These are phyloP conservation scores for Plestiodon gilberti DNA, from an alignment of 2,113 vertebrate species.

Conservation along the genomic window DNA sequence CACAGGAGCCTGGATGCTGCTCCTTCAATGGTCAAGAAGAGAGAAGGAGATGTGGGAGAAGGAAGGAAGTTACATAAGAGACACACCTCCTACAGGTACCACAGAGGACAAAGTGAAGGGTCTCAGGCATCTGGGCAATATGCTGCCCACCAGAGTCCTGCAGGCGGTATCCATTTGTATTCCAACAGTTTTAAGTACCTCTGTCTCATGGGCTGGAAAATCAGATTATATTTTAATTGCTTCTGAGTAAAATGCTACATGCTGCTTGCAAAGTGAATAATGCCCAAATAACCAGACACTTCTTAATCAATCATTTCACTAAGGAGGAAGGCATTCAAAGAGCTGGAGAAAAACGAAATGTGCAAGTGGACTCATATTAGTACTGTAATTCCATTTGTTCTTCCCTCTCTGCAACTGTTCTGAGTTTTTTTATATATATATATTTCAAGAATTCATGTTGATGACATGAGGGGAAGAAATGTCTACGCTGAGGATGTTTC, in stretches of 20 bases:
- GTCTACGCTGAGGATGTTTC: too few species aligned
- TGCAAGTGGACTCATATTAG: slow-evolving; percentile 3
- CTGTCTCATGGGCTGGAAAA: slow-evolving; percentile 38
- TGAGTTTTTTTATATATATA: neutral
- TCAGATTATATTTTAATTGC: slow-evolving; percentile 52
- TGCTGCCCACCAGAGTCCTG: too few species aligned
- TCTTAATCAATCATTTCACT: slow-evolving; percentile 48
- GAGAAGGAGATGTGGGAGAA: too few species aligned
- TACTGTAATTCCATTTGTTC: slow-evolving; percentile 30
- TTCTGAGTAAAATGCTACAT: slow-evolving; percentile 58
- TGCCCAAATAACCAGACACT: slow-evolving; percentile 43
- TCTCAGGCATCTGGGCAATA: too few species aligned
- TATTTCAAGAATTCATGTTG: slow-evolving; percentile 1
- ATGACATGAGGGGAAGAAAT: too few species aligned
- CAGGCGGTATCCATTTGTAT: too few species aligned
- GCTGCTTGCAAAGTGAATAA: slow-evolving; percentile 52
- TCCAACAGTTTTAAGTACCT: slow-evolving; percentile 33
- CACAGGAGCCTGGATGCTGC: too few species aligned
- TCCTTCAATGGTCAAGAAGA: too few species aligned
- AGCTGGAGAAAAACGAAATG: neutral
- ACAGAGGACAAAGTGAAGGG: too few species aligned
- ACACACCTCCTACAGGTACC: too few species aligned
- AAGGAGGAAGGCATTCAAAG: slow-evolving; percentile 25
- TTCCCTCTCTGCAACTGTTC: neutral
- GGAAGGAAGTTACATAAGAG: too few species aligned